Evolutionary conservation across 64 coral and sea anemone genomes (phyloP).

Genomic region (Montipora foliosa): DNA sequence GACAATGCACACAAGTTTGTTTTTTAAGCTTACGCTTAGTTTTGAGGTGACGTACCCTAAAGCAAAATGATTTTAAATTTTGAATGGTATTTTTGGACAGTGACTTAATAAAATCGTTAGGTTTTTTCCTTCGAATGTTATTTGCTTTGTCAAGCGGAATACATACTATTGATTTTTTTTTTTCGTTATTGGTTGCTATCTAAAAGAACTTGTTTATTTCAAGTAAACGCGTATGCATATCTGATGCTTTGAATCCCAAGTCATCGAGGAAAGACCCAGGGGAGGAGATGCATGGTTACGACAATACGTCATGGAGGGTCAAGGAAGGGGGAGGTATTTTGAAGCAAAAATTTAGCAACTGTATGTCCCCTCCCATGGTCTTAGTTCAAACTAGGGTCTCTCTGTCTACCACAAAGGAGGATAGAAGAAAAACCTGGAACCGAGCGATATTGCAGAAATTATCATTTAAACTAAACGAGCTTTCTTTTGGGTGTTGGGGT

Average conservation of each 20-base stretch:
- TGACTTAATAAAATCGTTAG: neutral
- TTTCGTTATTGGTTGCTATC: neutral
- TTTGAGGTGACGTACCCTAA: neutral
- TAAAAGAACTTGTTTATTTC: neutral
- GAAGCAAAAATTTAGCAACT: too few relatives aligned
- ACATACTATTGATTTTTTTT: neutral
- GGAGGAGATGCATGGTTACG: too few relatives aligned
- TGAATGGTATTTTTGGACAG: neutral
- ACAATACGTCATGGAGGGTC: too few relatives aligned
- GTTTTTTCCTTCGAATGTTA: neutral
- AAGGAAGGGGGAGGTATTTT: too few relatives aligned
- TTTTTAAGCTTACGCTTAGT: conserved; percentile 14
- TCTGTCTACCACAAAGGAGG: too few relatives aligned
- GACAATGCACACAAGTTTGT: neutral
- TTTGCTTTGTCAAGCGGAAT: neutral
- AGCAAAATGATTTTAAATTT: conserved; percentile 14
- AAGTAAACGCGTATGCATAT: neutral
- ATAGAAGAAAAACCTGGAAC: too few relatives aligned
- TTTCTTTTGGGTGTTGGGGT: neutral
- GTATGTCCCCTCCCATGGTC: too few relatives aligned
- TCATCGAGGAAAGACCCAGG: too few relatives aligned
- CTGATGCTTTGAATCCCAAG: neutral
- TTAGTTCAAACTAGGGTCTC: too few relatives aligned
- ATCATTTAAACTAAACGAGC: neutral
- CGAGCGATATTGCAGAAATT: neutral